These are phyloP conservation scores for Pangasius larnaudii DNA, from an alignment of 2,797 vertebrate species.

Conservation along the genomic window DNA sequence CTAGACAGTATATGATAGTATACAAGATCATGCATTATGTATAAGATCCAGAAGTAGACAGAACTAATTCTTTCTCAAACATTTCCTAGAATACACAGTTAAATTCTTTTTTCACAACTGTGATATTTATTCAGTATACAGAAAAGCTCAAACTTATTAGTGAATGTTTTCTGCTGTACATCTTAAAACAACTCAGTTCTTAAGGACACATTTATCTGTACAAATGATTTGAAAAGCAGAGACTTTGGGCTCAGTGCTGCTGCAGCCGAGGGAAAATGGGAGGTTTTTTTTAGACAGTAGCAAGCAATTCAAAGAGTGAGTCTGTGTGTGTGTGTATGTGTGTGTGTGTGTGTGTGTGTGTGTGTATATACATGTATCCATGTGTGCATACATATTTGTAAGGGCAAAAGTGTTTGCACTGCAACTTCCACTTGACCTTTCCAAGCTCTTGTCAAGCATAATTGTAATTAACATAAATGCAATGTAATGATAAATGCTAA, in stretches of 20 bases:
- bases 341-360: neutral
- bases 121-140: neutral
- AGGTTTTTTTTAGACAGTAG: neutral
- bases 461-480: conserved; percentile 48
- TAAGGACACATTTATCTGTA: neutral
- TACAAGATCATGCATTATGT: neutral
- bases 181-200: neutral
- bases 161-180: neutral
- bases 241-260: neutral
- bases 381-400: neutral
- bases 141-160: neutral
- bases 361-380: neutral
- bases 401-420: conserved; percentile 45
- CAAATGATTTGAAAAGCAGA: neutral
- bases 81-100: neutral
- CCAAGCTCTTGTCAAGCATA: conserved; percentile 51
- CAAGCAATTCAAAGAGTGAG: neutral
- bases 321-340: neutral
- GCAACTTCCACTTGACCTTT: conserved; percentile 49
- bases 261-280: neutral
- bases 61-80: neutral
- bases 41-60: neutral
- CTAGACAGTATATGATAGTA: neutral
- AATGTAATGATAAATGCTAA: conserved; percentile 38
- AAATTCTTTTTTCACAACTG: neutral